Percentiles rank a stretch among this genome's conserved stretches.
Conservation (phyloP, 2,888 invertebrate species). For the Dorcus hopei region DNA sequence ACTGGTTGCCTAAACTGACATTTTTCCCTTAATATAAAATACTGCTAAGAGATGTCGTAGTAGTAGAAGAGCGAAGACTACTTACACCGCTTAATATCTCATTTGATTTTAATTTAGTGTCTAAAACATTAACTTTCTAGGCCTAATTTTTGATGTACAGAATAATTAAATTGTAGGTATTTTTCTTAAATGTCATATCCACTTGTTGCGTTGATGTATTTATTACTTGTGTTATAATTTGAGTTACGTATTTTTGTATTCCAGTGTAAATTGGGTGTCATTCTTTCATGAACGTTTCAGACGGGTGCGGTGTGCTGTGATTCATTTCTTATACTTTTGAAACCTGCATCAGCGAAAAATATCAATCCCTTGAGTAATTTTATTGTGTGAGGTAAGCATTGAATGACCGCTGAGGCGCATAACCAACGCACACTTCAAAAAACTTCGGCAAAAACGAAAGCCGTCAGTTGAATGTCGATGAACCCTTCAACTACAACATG, state of each 20-base stretch:
- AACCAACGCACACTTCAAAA: neutral
- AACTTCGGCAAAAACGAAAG: neutral
- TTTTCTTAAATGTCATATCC: no score
- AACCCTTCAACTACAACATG: conserved; percentile 43
- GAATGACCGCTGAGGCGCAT: neutral
- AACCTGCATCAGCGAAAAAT: conserved; percentile 17
- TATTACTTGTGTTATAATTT: no score
- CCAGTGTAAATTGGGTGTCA: conserved; percentile 12
- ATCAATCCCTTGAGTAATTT: conserved; percentile 27
- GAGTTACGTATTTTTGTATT: neutral
- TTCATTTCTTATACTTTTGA: conserved; percentile 19
- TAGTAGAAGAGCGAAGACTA: no score
- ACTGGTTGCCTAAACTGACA: no score
- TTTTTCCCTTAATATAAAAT: no score
- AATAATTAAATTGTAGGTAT: no score
- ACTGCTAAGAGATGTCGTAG: no score
- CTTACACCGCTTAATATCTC: no score
- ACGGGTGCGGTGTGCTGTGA: conserved; percentile 37
- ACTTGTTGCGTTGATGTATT: no score
- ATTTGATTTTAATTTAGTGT: no score
- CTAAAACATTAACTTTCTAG: no score
- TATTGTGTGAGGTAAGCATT: conserved; percentile 37
- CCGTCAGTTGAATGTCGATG: conserved; percentile 31
- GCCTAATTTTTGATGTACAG: no score
- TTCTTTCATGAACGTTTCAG: conserved; percentile 12